Evolutionary conservation across 2,113 vertebrate genomes (phyloP).

Genomic region (Glareola pratincola): DNA sequence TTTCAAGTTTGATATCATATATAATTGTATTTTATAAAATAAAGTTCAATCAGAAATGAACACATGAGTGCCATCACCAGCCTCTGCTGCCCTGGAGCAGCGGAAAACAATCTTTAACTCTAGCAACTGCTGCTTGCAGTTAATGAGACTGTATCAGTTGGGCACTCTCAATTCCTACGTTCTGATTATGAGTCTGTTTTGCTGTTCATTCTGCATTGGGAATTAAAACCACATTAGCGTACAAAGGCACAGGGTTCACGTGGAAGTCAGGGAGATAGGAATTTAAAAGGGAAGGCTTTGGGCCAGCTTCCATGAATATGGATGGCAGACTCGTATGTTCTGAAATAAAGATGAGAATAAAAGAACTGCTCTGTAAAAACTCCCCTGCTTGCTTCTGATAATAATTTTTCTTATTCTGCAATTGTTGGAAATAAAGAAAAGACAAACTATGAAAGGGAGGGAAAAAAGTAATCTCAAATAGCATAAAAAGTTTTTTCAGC

Average conservation of each 20-base stretch:
- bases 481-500: background rate
- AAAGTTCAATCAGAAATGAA: background rate
- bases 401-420: background rate
- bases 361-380: background rate
- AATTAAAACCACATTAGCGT: background rate
- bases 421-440: background rate
- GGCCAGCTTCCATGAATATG: background rate
- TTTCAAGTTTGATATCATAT: background rate
- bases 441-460: background rate
- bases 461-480: background rate
- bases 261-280: background rate
- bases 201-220: background rate
- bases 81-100: background rate
- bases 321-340: background rate
- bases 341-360: background rate
- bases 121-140: background rate
- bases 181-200: background rate
- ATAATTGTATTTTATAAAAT: accelerated
- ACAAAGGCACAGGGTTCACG: background rate
- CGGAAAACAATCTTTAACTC: too few species aligned
- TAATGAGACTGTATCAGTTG: background rate
- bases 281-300: background rate
- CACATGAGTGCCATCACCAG: accelerated
- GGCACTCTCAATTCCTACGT: background rate
- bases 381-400: background rate